These are phyloP conservation scores for Nyctereutes procyonoides DNA, from an alignment of 2,113 vertebrate genomes.

Conservation along the genomic window DNA sequence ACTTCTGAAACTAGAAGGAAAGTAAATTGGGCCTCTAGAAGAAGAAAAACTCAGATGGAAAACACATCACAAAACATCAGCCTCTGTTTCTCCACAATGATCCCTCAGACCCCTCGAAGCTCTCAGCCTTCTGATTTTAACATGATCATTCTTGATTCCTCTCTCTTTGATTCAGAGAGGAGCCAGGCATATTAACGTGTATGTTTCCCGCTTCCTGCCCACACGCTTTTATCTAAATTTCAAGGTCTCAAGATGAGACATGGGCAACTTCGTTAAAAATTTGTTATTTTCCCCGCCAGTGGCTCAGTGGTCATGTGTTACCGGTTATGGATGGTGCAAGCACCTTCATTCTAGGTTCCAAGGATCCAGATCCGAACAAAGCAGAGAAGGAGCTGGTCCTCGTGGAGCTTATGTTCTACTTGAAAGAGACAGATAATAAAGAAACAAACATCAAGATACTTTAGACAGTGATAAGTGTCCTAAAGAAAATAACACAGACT, in stretches of 20 bases:
- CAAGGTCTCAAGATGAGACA: slow-evolving; percentile 11
- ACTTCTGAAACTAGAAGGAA: not conserved
- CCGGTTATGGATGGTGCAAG: not conserved
- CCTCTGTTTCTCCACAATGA: fast-evolving
- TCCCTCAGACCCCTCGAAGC: fast-evolving
- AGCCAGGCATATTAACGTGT: not conserved
- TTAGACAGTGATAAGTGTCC: fast-evolving
- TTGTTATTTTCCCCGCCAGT: not conserved
- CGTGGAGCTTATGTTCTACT: fast-evolving
- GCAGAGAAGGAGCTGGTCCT: too few species aligned
- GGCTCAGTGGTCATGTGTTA: not conserved
- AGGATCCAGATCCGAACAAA: not conserved
- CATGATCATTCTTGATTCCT: not conserved
- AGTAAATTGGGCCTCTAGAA: not conserved
- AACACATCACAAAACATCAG: not conserved
- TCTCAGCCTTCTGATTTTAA: not conserved
- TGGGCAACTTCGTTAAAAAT: not conserved
- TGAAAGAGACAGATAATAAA: not conserved
- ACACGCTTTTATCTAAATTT: slow-evolving; percentile 50
- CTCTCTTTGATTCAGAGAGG: slow-evolving; percentile 58
- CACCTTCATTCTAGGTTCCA: fast-evolving
- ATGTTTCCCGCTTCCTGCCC: slow-evolving; percentile 63
- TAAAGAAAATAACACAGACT: not conserved
- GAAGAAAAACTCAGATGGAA: not conserved
- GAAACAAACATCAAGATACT: not conserved